Evolutionary conservation across 2,888 invertebrate genomes (phyloP).

Genomic region (Tipula helvola): DNA sequence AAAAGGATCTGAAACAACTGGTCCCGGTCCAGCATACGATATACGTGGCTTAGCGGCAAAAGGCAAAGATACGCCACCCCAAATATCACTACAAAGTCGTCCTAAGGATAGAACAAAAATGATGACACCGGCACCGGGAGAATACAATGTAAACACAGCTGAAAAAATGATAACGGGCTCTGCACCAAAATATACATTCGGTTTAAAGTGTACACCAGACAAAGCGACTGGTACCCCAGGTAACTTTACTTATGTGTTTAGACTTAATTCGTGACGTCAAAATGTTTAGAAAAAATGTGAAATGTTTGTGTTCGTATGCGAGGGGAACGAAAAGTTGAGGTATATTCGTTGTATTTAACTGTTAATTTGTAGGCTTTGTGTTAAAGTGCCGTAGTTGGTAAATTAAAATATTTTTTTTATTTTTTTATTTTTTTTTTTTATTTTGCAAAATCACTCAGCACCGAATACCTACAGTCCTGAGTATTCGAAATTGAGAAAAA

Average conservation of each 20-base stretch:
- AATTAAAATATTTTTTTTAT: neutral
- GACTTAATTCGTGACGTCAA: neutral
- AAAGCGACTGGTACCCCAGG: slow-evolving; percentile 55
- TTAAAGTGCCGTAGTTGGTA: neutral
- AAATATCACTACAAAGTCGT: slow-evolving; percentile 67
- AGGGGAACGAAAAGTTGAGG: slow-evolving; percentile 1
- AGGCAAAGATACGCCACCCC: slow-evolving; percentile 65
- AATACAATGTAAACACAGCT: slow-evolving; percentile 69
- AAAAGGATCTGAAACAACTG: slow-evolving; percentile 42
- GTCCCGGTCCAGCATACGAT: slow-evolving; percentile 85
- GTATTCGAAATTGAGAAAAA: slow-evolving; percentile 37
- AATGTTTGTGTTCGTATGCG: neutral
- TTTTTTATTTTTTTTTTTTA: slow-evolving; percentile 12
- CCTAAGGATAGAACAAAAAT: slow-evolving; percentile 33
- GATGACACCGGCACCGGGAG: slow-evolving; percentile 78
- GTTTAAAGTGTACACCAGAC: slow-evolving; percentile 49
- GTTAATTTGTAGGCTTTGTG: neutral
- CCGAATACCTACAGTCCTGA: slow-evolving; percentile 39
- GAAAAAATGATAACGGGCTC: slow-evolving; percentile 35
- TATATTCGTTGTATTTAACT: neutral
- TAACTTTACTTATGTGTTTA: slow-evolving; percentile 26
- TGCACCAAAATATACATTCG: slow-evolving; percentile 63
- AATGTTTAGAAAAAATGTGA: neutral
- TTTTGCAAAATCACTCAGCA: slow-evolving; percentile 23
- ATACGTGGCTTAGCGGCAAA: slow-evolving; percentile 73